phyloP scores from a whole-genome alignment of 2,888 invertebrate genomes.

The Megalurothrips usitatus region DNA sequence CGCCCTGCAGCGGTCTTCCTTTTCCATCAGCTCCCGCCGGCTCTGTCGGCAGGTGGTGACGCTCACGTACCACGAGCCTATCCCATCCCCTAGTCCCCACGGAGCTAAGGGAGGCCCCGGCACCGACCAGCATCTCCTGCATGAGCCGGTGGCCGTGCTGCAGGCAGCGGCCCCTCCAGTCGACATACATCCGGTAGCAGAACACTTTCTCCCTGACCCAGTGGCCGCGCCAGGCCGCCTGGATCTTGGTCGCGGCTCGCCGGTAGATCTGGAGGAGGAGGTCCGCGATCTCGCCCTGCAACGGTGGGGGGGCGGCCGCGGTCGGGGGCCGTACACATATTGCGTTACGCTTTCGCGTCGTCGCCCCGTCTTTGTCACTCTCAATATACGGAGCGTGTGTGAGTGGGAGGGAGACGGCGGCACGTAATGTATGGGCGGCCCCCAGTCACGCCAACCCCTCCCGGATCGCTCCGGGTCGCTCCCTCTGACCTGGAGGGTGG shows the following conservation, averaged over 20 bases:
- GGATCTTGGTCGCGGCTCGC: neutral
- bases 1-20: neutral
- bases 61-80: neutral
- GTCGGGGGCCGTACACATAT: no score
- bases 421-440: no score
- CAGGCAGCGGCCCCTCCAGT: neutral
- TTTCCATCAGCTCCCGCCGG: neutral
- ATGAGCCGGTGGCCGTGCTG: neutral
- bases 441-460: neutral
- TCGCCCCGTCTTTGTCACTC: no score
- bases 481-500: neutral
- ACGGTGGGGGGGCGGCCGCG: neutral
- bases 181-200: neutral
- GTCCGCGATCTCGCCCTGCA: neutral
- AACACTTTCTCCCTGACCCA: constrained; percentile 8
- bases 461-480: neutral
- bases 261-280: neutral
- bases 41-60: no score
- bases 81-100: neutral
- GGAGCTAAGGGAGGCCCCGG: neutral
- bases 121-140: constrained; percentile 15
- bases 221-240: neutral
- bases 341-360: no score
- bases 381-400: no score
- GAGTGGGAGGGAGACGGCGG: no score